phyloP scores from a whole-genome alignment of 2,888 invertebrate genomes.

The Rotaria sp. region DNA sequence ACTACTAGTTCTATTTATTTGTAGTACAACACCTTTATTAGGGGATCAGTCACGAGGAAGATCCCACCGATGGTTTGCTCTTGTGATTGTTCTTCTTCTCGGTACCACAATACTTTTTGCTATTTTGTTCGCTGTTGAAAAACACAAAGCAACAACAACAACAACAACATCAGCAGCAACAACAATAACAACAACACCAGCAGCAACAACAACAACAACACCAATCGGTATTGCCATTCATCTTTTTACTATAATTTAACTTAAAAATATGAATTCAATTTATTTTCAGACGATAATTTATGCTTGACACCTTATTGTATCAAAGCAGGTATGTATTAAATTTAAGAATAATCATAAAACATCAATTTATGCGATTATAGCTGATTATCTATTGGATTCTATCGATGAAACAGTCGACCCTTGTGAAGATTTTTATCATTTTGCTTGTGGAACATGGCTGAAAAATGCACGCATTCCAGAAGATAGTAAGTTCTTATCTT shows the following conservation, averaged over 20 bases:
- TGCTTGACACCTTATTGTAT: slow-evolving; percentile 25
- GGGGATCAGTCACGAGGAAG: not conserved
- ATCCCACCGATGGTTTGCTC: not conserved
- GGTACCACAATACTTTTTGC: not conserved
- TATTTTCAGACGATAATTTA: not conserved
- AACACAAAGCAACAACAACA: not conserved
- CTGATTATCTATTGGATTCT: slow-evolving; percentile 6
- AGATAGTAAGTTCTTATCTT: not conserved
- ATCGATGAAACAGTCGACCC: slow-evolving; percentile 19
- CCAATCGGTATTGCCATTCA: not conserved
- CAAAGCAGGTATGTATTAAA: not conserved
- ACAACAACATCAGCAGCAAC: not conserved
- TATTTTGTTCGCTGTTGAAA: not conserved
- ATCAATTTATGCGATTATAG: not conserved
- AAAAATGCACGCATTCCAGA: slow-evolving; percentile 34
- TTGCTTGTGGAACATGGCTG: slow-evolving; percentile 38
- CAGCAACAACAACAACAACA: not conserved
- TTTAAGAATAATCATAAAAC: not conserved
- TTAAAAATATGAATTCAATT: not conserved
- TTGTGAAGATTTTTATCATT: slow-evolving; percentile 39
- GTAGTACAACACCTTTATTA: too few relatives aligned
- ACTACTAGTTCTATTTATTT: not conserved
- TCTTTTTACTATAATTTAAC: not conserved
- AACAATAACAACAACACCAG: not conserved
- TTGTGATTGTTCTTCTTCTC: not conserved